A percentile compares a stretch with the other conserved stretches of the same genome.
Conservation (phyloP, 2,113 vertebrate genomes). For the Mirza zaza region DNA sequence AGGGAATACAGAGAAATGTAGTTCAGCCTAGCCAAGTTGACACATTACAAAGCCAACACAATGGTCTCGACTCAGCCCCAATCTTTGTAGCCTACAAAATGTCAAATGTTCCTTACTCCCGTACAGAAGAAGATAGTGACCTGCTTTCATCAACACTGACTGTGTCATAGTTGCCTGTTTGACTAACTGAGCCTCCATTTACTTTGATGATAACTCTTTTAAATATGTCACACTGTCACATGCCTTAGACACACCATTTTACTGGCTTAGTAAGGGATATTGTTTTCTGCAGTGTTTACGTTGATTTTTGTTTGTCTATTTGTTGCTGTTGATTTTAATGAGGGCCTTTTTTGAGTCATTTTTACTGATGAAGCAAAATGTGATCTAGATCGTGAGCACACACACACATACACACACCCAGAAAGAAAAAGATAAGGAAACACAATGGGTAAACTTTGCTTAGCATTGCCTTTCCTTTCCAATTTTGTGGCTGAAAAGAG, state of each 20-base stretch:
- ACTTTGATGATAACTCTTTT: background rate
- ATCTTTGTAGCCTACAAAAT: background rate
- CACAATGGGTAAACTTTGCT: background rate
- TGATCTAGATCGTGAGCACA: background rate
- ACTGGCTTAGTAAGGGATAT: background rate
- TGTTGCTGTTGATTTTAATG: background rate
- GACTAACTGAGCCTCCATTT: background rate
- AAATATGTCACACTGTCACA: background rate
- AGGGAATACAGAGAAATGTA: constrained; percentile 12
- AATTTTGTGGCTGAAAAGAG: background rate
- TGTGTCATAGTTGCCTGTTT: background rate
- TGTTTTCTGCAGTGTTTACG: background rate
- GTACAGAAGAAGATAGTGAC: background rate
- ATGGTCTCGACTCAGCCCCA: background rate
- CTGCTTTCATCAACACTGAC: background rate
- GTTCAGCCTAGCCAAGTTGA: background rate
- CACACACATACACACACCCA: background rate
- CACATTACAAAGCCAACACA: background rate
- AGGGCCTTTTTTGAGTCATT: background rate
- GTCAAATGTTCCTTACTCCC: background rate
- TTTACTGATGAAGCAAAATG: background rate
- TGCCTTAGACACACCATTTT: background rate
- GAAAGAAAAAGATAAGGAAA: background rate
- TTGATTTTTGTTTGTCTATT: background rate
- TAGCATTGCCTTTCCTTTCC: background rate